Base-by-base conservation (phyloP, 2,888 invertebrate species). In the Thecophora atra region DNA sequence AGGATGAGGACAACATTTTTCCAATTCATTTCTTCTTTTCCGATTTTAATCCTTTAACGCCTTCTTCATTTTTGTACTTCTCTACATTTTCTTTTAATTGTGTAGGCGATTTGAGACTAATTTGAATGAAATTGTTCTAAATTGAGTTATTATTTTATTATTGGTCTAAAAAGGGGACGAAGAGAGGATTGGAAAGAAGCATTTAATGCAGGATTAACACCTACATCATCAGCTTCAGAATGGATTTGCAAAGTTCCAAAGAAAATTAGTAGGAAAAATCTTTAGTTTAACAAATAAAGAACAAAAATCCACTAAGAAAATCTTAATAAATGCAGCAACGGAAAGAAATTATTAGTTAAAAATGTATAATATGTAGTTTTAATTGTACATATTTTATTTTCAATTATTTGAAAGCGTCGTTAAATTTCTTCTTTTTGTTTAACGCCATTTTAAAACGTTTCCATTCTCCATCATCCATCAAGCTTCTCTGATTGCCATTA, bases 11-110 rank as follows among this genome's bases (percentile, higher is more conserved):
- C n/a, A n/a, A n/a, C n/a, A 63, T 37, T 13, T 56, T 3, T 26
- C 26, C 15, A 1, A 56, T 56, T 56, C 21, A 56, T 24, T 24
- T 56, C 56, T 26, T 56, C 19, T 19, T 37, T 54, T 28, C 30
- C 30, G 54, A 54, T 52, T 24, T 63, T 64, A 70, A 64, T 52
- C 70, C 70, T n/a, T 70, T 63, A 21, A 70, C 62, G 70, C 60
- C 70, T 64, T 47, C 19, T 26, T 37, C 44, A 52, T 64, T 64
- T 37, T 21, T 58, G 7, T 26, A 21, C 13, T 66, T 51, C 52
- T 42, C 15, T 15, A 1, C 56, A 24, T 56, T 7, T n/a, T 44
- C 15, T 26, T 24, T 54, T 44, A 47, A 70, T 44, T 64, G 54
- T 64, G 56, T 63, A 17, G 65, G 71, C 71, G 51, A 44, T 24